These are phyloP conservation scores for Neopipo cinnamomea DNA, from an alignment of 2,113 vertebrate genomes.

Conservation along the genomic window DNA sequence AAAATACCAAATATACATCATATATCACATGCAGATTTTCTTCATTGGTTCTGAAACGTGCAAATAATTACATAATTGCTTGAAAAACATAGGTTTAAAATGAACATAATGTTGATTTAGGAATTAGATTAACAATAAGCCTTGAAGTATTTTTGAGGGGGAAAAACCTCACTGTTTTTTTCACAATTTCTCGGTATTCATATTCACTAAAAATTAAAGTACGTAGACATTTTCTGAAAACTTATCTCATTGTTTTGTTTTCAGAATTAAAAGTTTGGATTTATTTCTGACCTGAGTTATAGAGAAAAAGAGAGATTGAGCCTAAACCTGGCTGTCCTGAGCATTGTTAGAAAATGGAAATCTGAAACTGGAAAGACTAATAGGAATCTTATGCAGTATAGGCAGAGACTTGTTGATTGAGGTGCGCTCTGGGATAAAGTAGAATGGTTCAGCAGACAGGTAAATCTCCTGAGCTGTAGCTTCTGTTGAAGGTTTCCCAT, in stretches of 20 bases:
- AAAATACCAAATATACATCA: not conserved
- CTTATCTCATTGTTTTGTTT: not conserved
- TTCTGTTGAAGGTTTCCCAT: not conserved
- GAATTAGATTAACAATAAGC: not conserved
- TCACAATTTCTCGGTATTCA: not conserved
- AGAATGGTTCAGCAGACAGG: not conserved
- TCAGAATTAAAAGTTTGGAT: not conserved
- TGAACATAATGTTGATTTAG: not conserved
- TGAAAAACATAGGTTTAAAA: not conserved
- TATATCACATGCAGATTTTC: not conserved
- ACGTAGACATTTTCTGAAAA: not conserved
- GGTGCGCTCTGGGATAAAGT: not conserved
- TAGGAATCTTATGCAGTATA: not conserved
- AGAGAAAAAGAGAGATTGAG: not conserved
- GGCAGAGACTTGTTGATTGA: not conserved
- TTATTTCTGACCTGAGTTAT: not conserved
- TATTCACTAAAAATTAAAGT: not conserved
- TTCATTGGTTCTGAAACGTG: not conserved
- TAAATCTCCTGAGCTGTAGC: not conserved
- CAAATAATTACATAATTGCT: not conserved
- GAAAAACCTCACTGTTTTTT: not conserved
- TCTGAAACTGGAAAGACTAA: not conserved
- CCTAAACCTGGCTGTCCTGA: not conserved
- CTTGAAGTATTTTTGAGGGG: not conserved
- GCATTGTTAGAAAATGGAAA: not conserved